Evolutionary conservation across 2,113 vertebrate genomes (phyloP).

Genomic region (Ctenodactylus gundi): DNA sequence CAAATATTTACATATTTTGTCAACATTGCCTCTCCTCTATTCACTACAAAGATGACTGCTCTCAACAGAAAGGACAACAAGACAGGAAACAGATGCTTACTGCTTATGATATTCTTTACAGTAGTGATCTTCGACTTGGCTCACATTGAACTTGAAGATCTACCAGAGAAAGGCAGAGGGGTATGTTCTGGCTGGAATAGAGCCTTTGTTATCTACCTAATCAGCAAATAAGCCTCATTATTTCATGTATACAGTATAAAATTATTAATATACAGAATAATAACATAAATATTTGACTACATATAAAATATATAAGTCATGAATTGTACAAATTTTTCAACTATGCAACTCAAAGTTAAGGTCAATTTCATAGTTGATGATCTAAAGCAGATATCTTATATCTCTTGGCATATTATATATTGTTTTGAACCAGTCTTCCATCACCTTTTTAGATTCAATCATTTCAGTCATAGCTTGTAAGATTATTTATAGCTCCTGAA

Average conservation of each 20-base stretch:
- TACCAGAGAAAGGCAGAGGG: not conserved
- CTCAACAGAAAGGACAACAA: not conserved
- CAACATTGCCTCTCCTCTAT: not conserved
- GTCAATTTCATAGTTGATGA: not conserved
- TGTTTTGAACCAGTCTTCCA: conserved; percentile 8
- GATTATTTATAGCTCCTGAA: not conserved
- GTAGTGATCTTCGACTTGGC: not conserved
- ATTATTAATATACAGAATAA: too few species aligned
- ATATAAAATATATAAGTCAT: not conserved
- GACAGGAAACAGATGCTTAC: not conserved
- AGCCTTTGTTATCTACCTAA: not conserved
- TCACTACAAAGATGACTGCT: not conserved
- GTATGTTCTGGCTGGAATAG: not conserved
- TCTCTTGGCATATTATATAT: not conserved
- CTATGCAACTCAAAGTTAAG: not conserved
- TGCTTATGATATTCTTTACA: not conserved
- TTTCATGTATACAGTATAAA: not conserved
- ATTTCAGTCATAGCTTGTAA: not conserved
- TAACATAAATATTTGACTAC: not conserved
- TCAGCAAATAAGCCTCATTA: not conserved
- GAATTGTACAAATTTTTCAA: not conserved
- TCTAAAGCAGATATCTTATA: not conserved
- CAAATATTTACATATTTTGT: not conserved
- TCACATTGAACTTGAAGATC: not conserved
- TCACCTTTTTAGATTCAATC: not conserved